A percentile compares a stretch with the other conserved stretches of the same genome.
Evolutionary conservation across 35 echinoderm and acorn worm genomes (phyloP).

Genomic region (Heliocidaris tuberculata): DNA sequence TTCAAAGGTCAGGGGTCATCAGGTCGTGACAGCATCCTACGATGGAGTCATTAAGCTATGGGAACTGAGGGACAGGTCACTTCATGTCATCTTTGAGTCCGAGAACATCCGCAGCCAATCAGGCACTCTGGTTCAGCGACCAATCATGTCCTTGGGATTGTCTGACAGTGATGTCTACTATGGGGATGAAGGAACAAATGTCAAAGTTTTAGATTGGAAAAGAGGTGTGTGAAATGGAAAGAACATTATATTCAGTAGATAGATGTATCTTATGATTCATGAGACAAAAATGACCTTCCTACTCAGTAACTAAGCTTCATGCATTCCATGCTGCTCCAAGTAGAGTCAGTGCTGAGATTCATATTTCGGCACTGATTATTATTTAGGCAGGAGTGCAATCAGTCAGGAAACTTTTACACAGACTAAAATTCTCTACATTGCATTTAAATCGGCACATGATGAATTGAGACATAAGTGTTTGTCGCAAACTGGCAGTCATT

Average conservation of each 20-base stretch:
- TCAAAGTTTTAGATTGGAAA: conserved; percentile 93
- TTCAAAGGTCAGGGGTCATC: conserved; percentile 47
- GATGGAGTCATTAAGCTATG: conserved; percentile 94
- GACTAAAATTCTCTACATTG: neutral
- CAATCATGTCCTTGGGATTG: conserved; percentile 55
- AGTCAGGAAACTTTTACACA: too few species aligned
- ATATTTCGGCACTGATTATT: too few species aligned
- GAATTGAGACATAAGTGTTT: neutral
- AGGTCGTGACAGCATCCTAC: conserved; percentile 57
- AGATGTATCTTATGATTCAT: too few species aligned
- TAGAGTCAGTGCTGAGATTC: too few species aligned
- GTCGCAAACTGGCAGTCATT: too few species aligned
- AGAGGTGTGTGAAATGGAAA: conserved; percentile 63
- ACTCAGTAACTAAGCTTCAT: too few species aligned
- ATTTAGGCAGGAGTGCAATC: too few species aligned
- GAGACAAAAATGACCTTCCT: too few species aligned
- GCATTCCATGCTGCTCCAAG: too few species aligned
- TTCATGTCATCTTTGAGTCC: conserved; percentile 73
- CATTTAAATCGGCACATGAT: neutral
- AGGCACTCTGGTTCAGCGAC: conserved; percentile 52
- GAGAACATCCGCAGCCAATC: conserved; percentile 71
- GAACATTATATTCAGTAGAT: too few species aligned
- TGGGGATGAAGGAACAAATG: conserved; percentile 87
- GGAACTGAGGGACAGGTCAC: conserved; percentile 73
- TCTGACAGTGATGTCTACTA: conserved; percentile 63